Evolutionary conservation across 2,113 vertebrate species (phyloP).

Genomic region (Poeciliopsis occidentalis): DNA sequence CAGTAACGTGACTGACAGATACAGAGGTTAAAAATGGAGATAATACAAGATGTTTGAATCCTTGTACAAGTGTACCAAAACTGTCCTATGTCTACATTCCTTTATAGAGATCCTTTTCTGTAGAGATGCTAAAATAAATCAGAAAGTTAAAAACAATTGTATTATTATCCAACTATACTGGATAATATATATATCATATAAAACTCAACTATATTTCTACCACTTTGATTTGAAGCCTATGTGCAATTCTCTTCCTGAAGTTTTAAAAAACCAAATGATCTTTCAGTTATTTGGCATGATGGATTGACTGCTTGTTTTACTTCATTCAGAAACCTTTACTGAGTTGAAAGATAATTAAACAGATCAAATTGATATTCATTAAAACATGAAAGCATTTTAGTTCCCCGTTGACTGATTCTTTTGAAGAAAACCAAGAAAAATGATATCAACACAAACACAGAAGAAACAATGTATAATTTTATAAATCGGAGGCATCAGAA

Average conservation of each 20-base stretch:
- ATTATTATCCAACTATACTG: background rate
- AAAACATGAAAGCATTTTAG: background rate
- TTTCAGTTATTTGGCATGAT: background rate
- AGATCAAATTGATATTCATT: background rate
- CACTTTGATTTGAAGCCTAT: too few relatives aligned
- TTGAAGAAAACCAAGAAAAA: background rate
- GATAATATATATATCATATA: too few relatives aligned
- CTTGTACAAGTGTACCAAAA: background rate
- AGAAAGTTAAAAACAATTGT: too few relatives aligned
- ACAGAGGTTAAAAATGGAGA: too few relatives aligned
- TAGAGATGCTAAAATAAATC: too few relatives aligned
- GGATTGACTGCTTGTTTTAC: background rate
- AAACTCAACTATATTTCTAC: too few relatives aligned
- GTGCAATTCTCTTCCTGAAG: background rate
- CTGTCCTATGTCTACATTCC: too few relatives aligned
- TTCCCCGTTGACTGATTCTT: conserved; percentile 24
- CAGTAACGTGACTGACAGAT: background rate
- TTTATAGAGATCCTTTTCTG: too few relatives aligned
- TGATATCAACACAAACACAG: conserved; percentile 14
- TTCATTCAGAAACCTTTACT: background rate
- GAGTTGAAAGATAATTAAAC: background rate
- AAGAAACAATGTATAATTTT: conserved; percentile 10
- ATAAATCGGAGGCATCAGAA: conserved; percentile 48
- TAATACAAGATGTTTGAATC: background rate
- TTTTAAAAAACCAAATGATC: background rate